These are phyloP conservation scores for Teleogryllus occipitalis DNA, from an alignment of 1,140 invertebrate genomes.

Conservation along the genomic window DNA sequence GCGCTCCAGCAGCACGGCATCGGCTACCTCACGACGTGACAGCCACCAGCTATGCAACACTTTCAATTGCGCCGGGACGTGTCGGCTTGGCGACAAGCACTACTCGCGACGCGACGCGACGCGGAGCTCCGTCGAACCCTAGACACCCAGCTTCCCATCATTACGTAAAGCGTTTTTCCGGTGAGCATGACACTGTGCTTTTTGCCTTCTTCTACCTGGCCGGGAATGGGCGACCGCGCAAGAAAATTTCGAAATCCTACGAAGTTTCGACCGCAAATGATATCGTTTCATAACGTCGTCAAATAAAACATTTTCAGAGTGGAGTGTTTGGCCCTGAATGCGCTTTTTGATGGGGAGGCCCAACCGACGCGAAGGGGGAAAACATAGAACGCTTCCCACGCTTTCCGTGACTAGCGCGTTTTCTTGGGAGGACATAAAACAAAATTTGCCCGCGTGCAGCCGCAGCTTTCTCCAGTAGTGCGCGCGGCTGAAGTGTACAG, in stretches of 20 bases:
- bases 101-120: too few species aligned
- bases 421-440: not conserved
- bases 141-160: too few species aligned
- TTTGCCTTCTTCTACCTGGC: too few species aligned
- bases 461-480: not conserved
- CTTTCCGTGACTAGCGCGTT: not conserved
- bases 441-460: not conserved
- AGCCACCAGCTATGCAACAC: too few species aligned
- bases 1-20: too few species aligned
- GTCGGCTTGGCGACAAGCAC: too few species aligned
- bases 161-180: too few species aligned
- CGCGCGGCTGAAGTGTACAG: not conserved
- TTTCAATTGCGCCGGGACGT: too few species aligned
- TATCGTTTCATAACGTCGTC: not conserved
- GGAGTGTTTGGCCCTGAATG: not conserved
- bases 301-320: not conserved
- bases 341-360: not conserved
- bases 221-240: not conserved
- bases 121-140: too few species aligned
- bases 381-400: not conserved
- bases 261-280: not conserved
- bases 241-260: not conserved
- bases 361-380: not conserved
- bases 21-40: too few species aligned
- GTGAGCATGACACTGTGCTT: too few species aligned